These are phyloP conservation scores for Mobula hypostoma DNA, from an alignment of 2,113 vertebrate genomes.

Conservation along the genomic window DNA sequence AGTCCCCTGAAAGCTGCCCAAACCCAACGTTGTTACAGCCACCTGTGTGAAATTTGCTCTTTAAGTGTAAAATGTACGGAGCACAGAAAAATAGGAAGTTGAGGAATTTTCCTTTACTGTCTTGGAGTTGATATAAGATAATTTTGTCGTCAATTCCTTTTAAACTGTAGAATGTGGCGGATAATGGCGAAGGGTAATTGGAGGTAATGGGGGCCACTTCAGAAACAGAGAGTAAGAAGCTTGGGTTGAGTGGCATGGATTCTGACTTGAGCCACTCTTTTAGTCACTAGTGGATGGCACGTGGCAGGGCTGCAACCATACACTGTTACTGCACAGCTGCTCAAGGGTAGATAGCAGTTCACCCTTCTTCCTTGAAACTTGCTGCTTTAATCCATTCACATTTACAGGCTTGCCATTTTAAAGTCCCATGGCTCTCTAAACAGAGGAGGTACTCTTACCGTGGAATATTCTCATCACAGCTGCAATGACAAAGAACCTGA, in stretches of 20 bases:
- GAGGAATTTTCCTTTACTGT: no score
- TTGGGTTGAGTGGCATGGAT: background rate
- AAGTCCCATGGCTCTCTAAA: background rate
- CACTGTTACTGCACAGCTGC: no score
- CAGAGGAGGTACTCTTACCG: background rate
- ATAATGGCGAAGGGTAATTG: background rate
- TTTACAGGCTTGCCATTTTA: background rate
- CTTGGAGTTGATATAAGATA: no score
- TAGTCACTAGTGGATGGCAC: no score
- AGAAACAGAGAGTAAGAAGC: background rate
- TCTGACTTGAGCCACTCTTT: background rate
- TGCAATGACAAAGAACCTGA: background rate
- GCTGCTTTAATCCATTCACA: background rate
- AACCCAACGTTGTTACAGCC: background rate
- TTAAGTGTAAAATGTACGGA: no score
- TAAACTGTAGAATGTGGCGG: background rate
- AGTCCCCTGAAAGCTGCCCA: background rate
- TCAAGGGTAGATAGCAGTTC: background rate
- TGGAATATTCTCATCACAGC: background rate
- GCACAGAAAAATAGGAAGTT: no score
- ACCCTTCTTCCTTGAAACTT: background rate
- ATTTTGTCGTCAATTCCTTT: background rate
- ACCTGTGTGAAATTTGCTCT: background rate
- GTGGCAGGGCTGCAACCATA: no score
- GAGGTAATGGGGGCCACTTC: no score